Conservation (phyloP, 2,113 vertebrate species). For the Podarcis raffonei region DNA sequence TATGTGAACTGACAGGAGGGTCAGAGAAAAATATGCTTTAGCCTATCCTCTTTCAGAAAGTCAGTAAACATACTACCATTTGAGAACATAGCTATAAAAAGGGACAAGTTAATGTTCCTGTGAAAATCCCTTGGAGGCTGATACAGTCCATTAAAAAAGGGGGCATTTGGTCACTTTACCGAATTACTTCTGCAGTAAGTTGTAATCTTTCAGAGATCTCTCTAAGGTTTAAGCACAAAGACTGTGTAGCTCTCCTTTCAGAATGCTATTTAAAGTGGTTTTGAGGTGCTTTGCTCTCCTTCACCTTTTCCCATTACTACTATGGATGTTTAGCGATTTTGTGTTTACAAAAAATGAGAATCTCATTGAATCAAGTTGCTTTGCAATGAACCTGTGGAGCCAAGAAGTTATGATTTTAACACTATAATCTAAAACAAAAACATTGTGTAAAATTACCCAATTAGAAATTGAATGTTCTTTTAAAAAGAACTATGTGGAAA, state of each 20-base stretch:
- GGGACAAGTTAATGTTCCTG: constrained; percentile 63
- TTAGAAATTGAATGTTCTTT: background rate
- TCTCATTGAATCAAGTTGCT: background rate
- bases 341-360: constrained; percentile 14
- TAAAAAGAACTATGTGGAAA: background rate
- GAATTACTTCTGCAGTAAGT: constrained; percentile 59
- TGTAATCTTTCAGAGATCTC: constrained; percentile 39
- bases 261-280: constrained; percentile 5
- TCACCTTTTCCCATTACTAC: background rate
- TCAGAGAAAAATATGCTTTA: constrained; percentile 30
- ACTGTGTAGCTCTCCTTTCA: background rate
- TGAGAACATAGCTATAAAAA: constrained; percentile 54
- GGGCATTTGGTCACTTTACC: constrained; percentile 56
- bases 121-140: constrained; percentile 49
- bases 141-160: constrained; percentile 65
- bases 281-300: background rate
- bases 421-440: background rate
- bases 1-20: background rate
- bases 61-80: constrained; percentile 48
- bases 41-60: constrained; percentile 44
- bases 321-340: background rate
- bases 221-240: constrained; percentile 24
- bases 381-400: background rate
- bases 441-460: background rate
- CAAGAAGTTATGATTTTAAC: background rate